Evolutionary conservation across 2,113 vertebrate species (phyloP).

Genomic region (Triplophysa dalaica): DNA sequence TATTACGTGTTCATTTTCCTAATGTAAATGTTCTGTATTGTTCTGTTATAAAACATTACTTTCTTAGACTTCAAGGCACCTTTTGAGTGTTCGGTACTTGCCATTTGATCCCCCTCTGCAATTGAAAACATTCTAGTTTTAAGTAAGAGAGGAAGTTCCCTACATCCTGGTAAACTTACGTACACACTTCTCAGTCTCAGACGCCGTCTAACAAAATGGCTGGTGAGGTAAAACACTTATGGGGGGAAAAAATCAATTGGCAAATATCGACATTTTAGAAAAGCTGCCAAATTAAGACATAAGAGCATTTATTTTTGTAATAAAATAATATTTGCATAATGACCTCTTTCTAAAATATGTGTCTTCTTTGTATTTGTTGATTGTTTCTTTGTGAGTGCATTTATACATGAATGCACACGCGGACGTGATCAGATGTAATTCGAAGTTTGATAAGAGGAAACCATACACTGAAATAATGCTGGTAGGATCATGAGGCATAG

Average conservation of each 20-base stretch:
- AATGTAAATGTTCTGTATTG: neutral
- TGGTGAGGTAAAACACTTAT: slow-evolving; percentile 30
- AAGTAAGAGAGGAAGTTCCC: slow-evolving; percentile 59
- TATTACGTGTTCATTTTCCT: neutral
- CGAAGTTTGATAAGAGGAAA: neutral
- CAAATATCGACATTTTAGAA: neutral
- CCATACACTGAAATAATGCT: slow-evolving; percentile 31
- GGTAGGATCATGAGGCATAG: slow-evolving; percentile 23
- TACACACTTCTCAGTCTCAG: slow-evolving; percentile 17
- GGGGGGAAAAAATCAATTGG: slow-evolving; percentile 14
- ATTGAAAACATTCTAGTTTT: slow-evolving; percentile 52
- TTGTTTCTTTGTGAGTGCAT: slow-evolving; percentile 4
- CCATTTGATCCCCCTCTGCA: slow-evolving; percentile 45
- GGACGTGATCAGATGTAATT: neutral
- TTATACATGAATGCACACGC: slow-evolving; percentile 1
- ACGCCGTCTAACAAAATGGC: slow-evolving; percentile 29
- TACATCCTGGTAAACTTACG: slow-evolving; percentile 49
- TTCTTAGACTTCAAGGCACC: slow-evolving; percentile 34
- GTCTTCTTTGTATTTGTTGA: neutral
- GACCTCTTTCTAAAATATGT: neutral
- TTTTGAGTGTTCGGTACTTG: slow-evolving; percentile 50
- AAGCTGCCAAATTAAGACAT: neutral
- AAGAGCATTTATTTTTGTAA: slow-evolving; percentile 70
- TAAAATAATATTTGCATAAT: slow-evolving; percentile 57
- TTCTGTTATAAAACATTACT: neutral